Evolutionary conservation across 1,140 invertebrate genomes (phyloP), one percentile per base, ranked within the genome.

Genomic region (Prorops nasuta): DNA sequence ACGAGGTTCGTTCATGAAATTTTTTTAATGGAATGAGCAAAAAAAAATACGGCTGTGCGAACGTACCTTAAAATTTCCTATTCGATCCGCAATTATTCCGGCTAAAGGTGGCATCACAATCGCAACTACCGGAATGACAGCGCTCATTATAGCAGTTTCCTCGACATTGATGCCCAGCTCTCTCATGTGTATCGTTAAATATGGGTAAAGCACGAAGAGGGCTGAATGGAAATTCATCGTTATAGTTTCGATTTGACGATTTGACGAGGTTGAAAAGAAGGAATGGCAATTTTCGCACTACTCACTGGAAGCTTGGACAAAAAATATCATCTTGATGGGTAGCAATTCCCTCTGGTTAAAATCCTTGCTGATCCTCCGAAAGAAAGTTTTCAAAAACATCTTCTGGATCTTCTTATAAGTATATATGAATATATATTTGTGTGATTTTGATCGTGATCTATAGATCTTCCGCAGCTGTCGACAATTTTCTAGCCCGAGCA

Each of bases 101-200:
- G 88, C 86, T 17, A 91, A 63, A 1, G 89, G 88, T 17, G 89
- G 88, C 80, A 90, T 90, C 20, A 91, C 74, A 50, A 91, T 86
- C 21, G 86, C 84, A 1, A 90, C 79, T 41, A 91, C 81, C 1
- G 90, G 90, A 37, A 88, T 89, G 1, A 91, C 80, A 3, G 90
- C 86, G 14, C 88, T 90, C 83, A 92, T 92, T 53, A 92, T 86
- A n/a, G 89, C 89, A 1, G 89, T 88, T 77, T 94, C 89, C 68
- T 89, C 86, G 6, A 90, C 84, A 49, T 86, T 88, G 59, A 93
- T 87, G 38, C 91, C 91, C 39, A 93, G 68, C 64, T 90, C 85
- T 55, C 87, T 81, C 89, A 92, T 92, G 67, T 92, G 91, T 41
- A 93, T 86, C 2, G 90, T 90, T 61, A 93, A 74, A 71, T 91